phyloP scores from a whole-genome alignment of 2,888 invertebrate genomes.

The Acrobasis suavella region DNA sequence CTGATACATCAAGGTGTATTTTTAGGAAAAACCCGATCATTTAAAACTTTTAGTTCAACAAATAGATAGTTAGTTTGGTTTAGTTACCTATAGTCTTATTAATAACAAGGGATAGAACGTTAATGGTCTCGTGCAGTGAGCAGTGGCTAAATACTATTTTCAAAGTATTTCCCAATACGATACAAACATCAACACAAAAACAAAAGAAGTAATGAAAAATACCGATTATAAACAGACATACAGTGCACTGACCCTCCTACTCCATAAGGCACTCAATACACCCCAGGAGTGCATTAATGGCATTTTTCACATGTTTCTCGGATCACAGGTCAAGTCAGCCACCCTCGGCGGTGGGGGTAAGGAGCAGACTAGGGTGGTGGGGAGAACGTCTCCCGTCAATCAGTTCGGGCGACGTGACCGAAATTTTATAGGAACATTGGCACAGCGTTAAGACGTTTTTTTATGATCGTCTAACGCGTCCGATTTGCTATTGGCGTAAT shows the following conservation, averaged over 20 bases:
- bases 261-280: conserved; percentile 39
- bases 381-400: conserved; percentile 81
- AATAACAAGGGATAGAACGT: too few relatives aligned
- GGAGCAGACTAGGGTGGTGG: conserved; percentile 44
- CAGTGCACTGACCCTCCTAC: conserved; percentile 19
- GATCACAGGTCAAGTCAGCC: conserved; percentile 68
- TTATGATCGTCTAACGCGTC: conserved; percentile 59
- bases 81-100: too few relatives aligned
- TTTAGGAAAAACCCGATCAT: too few relatives aligned
- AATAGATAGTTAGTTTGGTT: too few relatives aligned
- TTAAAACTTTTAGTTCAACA: too few relatives aligned
- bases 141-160: not conserved
- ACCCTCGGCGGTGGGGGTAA: conserved; percentile 37
- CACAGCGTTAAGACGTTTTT: conserved; percentile 61
- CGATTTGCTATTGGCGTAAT: conserved; percentile 55
- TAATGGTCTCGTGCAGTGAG: too few relatives aligned
- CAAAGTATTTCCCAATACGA: not conserved
- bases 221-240: conserved; percentile 14
- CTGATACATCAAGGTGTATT: too few relatives aligned
- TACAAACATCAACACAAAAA: not conserved
- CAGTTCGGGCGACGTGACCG: conserved; percentile 77
- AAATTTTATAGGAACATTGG: conserved; percentile 59
- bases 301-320: conserved; percentile 77
- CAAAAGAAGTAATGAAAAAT: conserved; percentile 12
- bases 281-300: conserved; percentile 75